Percentiles rank a stretch among this genome's conserved stretches.
Conservation (phyloP, 2,113 vertebrate genomes). For the Triplophysa siluroides region DNA sequence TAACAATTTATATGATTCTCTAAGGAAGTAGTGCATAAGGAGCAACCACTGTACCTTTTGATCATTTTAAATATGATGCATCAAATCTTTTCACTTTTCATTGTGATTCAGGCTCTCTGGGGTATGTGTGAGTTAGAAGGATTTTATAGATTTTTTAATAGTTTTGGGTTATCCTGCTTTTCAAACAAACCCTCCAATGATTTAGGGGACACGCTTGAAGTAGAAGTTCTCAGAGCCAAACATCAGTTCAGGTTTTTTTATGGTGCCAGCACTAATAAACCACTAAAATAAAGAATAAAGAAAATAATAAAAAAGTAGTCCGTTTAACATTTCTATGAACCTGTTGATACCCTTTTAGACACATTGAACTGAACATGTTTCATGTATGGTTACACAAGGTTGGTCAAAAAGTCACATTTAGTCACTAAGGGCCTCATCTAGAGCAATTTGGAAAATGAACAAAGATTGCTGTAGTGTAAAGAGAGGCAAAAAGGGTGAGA, state of each 20-base stretch:
- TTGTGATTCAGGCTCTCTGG: background rate
- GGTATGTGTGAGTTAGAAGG: background rate
- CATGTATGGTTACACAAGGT: background rate
- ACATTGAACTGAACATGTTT: constrained; percentile 3
- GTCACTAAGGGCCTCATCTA: constrained; percentile 16
- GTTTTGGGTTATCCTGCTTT: constrained; percentile 16
- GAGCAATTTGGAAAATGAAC: constrained; percentile 17
- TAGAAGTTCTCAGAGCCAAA: constrained; percentile 11
- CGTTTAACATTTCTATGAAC: background rate
- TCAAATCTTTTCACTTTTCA: background rate
- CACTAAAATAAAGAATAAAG: background rate
- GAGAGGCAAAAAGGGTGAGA: constrained; percentile 7
- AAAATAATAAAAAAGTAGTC: too few species aligned
- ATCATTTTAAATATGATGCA: constrained; percentile 14
- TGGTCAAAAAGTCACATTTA: constrained; percentile 24
- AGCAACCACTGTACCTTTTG: background rate
- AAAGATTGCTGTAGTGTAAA: constrained; percentile 9
- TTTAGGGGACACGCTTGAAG: constrained; percentile 26
- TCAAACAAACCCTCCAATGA: constrained; percentile 17
- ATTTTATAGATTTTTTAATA: background rate
- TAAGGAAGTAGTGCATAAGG: too few species aligned
- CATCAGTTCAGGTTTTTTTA: constrained; percentile 21
- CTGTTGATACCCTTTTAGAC: constrained; percentile 27
- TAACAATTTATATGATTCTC: too few species aligned
- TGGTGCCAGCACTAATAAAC: constrained; percentile 16